A percentile compares a stretch with the other conserved stretches of the same genome.
Evolutionary conservation across 2,888 invertebrate species (phyloP).

Genomic region (Incurvaria masculella): DNA sequence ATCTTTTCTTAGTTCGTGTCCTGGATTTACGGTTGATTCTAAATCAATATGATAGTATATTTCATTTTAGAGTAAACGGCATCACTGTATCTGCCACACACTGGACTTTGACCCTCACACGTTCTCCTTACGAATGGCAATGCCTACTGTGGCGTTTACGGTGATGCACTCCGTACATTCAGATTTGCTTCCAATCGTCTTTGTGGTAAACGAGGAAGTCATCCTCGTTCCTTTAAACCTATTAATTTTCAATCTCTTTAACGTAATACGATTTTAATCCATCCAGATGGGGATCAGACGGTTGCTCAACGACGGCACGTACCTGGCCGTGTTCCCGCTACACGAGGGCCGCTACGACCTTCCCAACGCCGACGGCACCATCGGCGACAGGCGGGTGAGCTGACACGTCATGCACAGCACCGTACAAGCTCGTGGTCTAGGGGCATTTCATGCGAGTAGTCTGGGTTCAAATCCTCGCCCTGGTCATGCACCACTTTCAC

Average conservation of each 20-base stretch:
- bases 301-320: constrained; percentile 79
- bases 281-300: constrained; percentile 76
- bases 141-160: too few relatives aligned
- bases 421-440: too few relatives aligned
- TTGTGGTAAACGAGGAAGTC: background rate
- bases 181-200: background rate
- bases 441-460: too few relatives aligned
- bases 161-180: too few relatives aligned
- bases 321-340: constrained; percentile 79
- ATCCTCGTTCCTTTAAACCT: background rate
- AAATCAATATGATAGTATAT: background rate
- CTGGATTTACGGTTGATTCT: too few relatives aligned
- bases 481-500: too few relatives aligned
- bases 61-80: background rate
- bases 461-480: too few relatives aligned
- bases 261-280: constrained; percentile 11
- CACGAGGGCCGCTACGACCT: constrained; percentile 83
- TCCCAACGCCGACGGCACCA: constrained; percentile 62
- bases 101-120: too few relatives aligned
- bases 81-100: too few relatives aligned
- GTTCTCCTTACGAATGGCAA: too few relatives aligned
- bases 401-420: too few relatives aligned
- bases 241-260: background rate
- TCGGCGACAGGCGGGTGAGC: constrained; percentile 70
- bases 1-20: too few relatives aligned